A percentile compares a stretch with the other conserved stretches of the same genome.
These are phyloP conservation scores for Hoplodrina blanda DNA, from an alignment of 2,888 invertebrate genomes.

Conservation along the genomic window DNA sequence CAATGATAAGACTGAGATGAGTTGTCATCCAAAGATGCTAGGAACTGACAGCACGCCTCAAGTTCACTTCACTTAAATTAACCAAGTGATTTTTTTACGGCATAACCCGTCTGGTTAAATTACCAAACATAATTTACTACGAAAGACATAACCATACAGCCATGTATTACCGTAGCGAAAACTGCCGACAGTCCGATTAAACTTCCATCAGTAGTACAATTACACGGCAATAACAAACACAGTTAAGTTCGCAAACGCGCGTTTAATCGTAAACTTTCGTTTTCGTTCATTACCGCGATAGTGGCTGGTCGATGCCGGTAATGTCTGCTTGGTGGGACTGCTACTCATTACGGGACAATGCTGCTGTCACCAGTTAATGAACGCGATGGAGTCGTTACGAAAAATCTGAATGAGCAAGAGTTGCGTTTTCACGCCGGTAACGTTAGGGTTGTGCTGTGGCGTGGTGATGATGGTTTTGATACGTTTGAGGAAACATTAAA, in stretches of 20 bases:
- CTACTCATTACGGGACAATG: conserved; percentile 71
- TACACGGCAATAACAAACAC: conserved; percentile 55
- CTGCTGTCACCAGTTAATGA: conserved; percentile 50
- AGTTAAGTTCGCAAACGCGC: conserved; percentile 44
- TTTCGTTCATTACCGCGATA: conserved; percentile 73
- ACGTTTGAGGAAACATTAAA: conserved; percentile 32
- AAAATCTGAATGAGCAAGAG: conserved; percentile 40
- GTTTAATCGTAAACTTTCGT: conserved; percentile 71
- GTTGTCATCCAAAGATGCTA: neutral
- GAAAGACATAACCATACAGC: conserved; percentile 15
- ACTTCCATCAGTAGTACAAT: conserved; percentile 41
- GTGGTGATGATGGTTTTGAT: conserved; percentile 31
- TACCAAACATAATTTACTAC: conserved; percentile 1
- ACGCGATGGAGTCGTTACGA: conserved; percentile 36
- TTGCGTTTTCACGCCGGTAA: conserved; percentile 11
- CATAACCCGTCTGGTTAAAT: neutral
- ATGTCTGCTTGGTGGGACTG: conserved; percentile 78
- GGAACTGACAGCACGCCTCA: no score
- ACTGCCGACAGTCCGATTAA: conserved; percentile 30
- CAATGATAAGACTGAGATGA: no score
- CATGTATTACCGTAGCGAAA: conserved; percentile 15
- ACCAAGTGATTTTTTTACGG: no score
- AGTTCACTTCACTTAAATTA: no score
- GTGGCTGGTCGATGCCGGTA: conserved; percentile 58
- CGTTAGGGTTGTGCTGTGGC: conserved; percentile 21